These are phyloP conservation scores for Hermaeophaga mercurialis DNA, from an alignment of 2,888 invertebrate genomes.

Conservation along the genomic window DNA sequence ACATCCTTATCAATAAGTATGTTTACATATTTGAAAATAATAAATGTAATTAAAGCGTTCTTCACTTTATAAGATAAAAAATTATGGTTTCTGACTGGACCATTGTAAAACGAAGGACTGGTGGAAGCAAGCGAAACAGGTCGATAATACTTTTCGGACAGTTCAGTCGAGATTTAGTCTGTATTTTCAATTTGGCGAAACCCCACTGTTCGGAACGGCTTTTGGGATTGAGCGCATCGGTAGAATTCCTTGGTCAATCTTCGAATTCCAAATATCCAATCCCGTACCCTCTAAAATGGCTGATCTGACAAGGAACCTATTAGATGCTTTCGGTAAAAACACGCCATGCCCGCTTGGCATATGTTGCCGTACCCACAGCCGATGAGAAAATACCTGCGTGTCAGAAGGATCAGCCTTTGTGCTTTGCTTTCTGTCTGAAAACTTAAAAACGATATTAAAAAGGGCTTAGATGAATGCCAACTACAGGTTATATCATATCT, in stretches of 20 bases:
- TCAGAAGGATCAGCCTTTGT: no score
- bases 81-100: no score
- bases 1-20: no score
- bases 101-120: no score
- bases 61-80: no score
- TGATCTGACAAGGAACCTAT: slow-evolving; percentile 38
- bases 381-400: slow-evolving; percentile 31
- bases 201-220: slow-evolving; percentile 49
- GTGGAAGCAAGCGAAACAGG: not conserved
- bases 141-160: slow-evolving; percentile 7
- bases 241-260: slow-evolving; percentile 46
- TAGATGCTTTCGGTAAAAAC: slow-evolving; percentile 35
- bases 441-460: no score
- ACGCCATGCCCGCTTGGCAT: slow-evolving; percentile 35
- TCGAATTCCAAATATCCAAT: slow-evolving; percentile 44
- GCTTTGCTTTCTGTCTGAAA: no score
- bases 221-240: slow-evolving; percentile 46
- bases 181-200: slow-evolving; percentile 53
- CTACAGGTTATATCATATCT: no score
- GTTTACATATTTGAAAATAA: no score
- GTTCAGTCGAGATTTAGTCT: slow-evolving; percentile 46
- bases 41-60: no score
- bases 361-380: slow-evolving; percentile 37
- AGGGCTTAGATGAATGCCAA: no score
- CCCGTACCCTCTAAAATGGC: slow-evolving; percentile 44